These are phyloP conservation scores for Caloenas nicobarica DNA, from an alignment of 2,113 vertebrate genomes.

Conservation along the genomic window DNA sequence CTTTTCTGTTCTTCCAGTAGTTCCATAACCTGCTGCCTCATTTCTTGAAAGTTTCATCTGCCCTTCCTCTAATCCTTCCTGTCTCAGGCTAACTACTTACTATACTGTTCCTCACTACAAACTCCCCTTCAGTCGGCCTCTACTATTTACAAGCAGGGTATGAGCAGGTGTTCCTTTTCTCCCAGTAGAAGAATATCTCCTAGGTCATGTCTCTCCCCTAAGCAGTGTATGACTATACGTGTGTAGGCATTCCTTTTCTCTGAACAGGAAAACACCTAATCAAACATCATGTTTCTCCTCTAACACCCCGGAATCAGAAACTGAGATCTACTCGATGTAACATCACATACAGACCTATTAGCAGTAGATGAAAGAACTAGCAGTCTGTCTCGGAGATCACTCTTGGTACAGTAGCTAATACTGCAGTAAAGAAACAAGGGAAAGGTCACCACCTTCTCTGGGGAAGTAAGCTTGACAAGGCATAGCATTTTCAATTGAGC, in stretches of 20 bases:
- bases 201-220: not conserved
- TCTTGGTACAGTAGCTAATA: not conserved
- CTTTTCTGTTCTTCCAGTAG: not conserved
- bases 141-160: not conserved
- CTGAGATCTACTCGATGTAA: not conserved
- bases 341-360: not conserved
- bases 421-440: not conserved
- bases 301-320: not conserved
- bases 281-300: not conserved
- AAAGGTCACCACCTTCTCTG: not conserved
- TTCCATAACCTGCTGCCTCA: not conserved
- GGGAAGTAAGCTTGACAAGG: too few species aligned
- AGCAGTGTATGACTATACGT: too few species aligned
- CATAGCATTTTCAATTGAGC: not conserved
- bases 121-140: not conserved
- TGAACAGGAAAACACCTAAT: not conserved
- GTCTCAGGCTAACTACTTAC: not conserved
- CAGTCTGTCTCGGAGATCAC: not conserved
- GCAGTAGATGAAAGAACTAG: not conserved
- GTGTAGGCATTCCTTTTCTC: not conserved
- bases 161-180: not conserved
- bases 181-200: not conserved
- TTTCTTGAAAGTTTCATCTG: not conserved
- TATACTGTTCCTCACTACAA: not conserved
- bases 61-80: not conserved